A percentile compares a stretch with the other conserved stretches of the same genome.
Conservation (phyloP, 2,113 vertebrate species). For the Macroglossus sobrinus region DNA sequence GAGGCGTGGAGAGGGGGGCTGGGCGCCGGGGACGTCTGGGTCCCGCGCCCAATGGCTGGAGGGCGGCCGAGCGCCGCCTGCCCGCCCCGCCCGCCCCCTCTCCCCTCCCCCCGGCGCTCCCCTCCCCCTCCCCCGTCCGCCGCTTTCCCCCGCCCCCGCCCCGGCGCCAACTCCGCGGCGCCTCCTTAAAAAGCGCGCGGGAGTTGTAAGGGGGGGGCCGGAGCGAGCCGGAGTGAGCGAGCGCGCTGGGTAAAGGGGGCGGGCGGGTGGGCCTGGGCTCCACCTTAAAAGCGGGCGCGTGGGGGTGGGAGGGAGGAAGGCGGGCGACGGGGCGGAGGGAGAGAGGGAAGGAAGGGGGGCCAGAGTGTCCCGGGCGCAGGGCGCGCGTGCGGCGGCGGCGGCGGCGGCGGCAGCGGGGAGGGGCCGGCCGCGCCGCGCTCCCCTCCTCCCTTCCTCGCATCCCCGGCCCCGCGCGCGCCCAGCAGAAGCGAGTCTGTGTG, state of each 20-base stretch:
- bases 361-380: constrained; percentile 77
- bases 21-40: constrained; percentile 71
- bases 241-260: constrained; percentile 53
- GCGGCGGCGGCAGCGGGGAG: constrained; percentile 59
- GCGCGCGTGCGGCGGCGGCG: constrained; percentile 74
- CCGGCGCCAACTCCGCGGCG: constrained; percentile 72
- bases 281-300: constrained; percentile 79
- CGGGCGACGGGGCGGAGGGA: constrained; percentile 69
- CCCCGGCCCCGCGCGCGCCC: constrained; percentile 77
- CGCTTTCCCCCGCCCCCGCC: constrained; percentile 65
- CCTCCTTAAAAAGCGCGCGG: constrained; percentile 72
- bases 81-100: constrained; percentile 60
- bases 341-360: constrained; percentile 72
- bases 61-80: constrained; percentile 64
- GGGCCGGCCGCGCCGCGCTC: constrained; percentile 70
- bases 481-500: constrained; percentile 73
- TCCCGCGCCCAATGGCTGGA: constrained; percentile 68
- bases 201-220: constrained; percentile 69
- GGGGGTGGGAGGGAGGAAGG: constrained; percentile 75
- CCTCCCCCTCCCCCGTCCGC: constrained; percentile 52
- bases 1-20: constrained; percentile 69
- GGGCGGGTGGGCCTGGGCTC: constrained; percentile 68
- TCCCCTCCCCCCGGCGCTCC: constrained; percentile 33
- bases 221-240: constrained; percentile 53
- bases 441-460: constrained; percentile 70